Conservation (phyloP, 1,140 invertebrate species). For the Calosoma granatense region DNA sequence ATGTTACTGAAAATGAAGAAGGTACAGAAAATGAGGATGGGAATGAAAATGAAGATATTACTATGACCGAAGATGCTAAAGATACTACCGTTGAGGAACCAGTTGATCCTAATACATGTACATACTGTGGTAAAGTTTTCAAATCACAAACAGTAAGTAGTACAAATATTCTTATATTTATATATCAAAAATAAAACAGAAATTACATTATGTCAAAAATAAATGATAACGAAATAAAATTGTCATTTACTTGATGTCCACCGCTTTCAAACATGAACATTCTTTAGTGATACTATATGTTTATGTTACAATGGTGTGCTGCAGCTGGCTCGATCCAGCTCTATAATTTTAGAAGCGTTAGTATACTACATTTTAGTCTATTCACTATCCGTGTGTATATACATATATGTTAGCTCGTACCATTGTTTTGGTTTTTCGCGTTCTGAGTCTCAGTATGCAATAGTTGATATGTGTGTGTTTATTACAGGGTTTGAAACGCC, state of each 20-base stretch:
- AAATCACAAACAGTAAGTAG: background rate
- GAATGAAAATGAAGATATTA: background rate
- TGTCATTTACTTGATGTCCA: too few species aligned
- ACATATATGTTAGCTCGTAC: conserved; percentile 16
- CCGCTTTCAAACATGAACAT: too few species aligned
- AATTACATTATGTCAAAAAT: conserved; percentile 19
- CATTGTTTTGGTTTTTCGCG: too few species aligned
- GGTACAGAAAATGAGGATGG: background rate
- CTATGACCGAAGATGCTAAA: conserved; percentile 9
- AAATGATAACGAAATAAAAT: too few species aligned
- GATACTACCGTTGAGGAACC: conserved; percentile 4
- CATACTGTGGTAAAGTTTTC: conserved; percentile 4
- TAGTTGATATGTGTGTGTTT: conserved; percentile 15
- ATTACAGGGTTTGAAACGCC: conserved; percentile 29
- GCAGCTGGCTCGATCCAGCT: too few species aligned
- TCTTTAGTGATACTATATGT: too few species aligned
- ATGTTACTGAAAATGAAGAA: background rate
- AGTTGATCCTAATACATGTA: conserved; percentile 26
- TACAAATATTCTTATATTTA: background rate
- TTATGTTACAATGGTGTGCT: too few species aligned
- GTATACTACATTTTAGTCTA: too few species aligned
- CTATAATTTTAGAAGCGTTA: too few species aligned
- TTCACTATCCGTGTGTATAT: background rate
- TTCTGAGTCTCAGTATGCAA: conserved; percentile 31
- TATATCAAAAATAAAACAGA: conserved; percentile 4